These are phyloP conservation scores for Mesocricetus auratus DNA, from an alignment of 2,113 vertebrate species.

Conservation along the genomic window DNA sequence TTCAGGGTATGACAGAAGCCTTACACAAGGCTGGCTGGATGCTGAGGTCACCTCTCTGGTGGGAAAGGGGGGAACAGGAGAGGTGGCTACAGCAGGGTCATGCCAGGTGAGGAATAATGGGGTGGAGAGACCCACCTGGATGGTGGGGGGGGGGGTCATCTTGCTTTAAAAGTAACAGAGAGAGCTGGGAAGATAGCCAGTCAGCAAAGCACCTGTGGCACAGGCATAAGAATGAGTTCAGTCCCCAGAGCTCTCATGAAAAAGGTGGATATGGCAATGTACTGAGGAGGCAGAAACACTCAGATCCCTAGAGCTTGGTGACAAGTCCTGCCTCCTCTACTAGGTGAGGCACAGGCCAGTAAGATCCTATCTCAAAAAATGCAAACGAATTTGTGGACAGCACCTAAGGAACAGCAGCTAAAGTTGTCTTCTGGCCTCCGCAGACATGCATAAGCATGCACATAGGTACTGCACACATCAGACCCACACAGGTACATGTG, in stretches of 20 bases:
- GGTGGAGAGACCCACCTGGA: fast-evolving
- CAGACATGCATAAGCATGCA: not conserved
- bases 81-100: not conserved
- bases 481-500: not conserved
- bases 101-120: not conserved
- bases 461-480: not conserved
- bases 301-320: too few species aligned
- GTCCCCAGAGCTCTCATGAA: not conserved
- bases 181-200: not conserved
- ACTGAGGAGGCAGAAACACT: not conserved
- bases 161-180: not conserved
- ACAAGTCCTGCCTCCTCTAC: not conserved
- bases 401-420: not conserved
- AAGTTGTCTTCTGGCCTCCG: not conserved
- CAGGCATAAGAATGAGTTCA: not conserved
- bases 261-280: not conserved
- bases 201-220: not conserved
- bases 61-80: not conserved
- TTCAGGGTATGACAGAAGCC: not conserved
- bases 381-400: too few species aligned
- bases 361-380: not conserved
- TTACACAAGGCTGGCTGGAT: not conserved
- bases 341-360: too few species aligned
- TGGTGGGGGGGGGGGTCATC: too few species aligned
- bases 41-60: not conserved